Percentiles rank a stretch among this genome's conserved stretches.
phyloP scores from a whole-genome alignment of 92 coral and sea anemone species.

The Epizoanthus rinbou region DNA sequence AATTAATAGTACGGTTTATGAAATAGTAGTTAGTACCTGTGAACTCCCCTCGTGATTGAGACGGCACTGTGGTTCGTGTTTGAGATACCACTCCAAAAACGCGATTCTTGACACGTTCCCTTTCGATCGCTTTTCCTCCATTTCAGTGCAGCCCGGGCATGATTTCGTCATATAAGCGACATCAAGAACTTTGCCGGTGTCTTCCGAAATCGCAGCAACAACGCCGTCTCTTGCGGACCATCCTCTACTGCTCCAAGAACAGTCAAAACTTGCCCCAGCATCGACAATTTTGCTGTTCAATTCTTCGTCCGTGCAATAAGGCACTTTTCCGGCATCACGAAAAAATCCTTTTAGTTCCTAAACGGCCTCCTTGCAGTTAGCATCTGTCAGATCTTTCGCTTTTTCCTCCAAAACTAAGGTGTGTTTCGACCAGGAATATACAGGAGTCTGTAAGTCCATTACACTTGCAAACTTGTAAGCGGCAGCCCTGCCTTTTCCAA shows the following conservation, averaged over 20 bases:
- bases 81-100: constrained; percentile 24
- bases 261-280: constrained; percentile 32
- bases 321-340: background rate
- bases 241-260: constrained; percentile 37
- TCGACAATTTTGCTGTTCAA: constrained; percentile 1
- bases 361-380: constrained; percentile 26
- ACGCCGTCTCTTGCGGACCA: constrained; percentile 42
- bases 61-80: constrained; percentile 36
- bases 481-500: constrained; percentile 34
- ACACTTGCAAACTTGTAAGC: constrained; percentile 23
- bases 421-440: constrained; percentile 11
- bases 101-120: constrained; percentile 29
- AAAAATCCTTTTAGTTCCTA: constrained; percentile 14
- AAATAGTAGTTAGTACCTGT: constrained; percentile 28
- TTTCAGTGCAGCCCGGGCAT: constrained; percentile 38
- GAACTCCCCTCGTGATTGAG: constrained; percentile 48
- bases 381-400: constrained; percentile 22
- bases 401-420: constrained; percentile 1
- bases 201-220: constrained; percentile 37
- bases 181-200: constrained; percentile 45
- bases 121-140: constrained; percentile 35
- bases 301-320: constrained; percentile 32
- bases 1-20: no score
- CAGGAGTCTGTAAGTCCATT: constrained; percentile 22
- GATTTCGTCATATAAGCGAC: constrained; percentile 27